Evolutionary conservation across 2,888 invertebrate species (phyloP).

Genomic region (Diarsia mendica): DNA sequence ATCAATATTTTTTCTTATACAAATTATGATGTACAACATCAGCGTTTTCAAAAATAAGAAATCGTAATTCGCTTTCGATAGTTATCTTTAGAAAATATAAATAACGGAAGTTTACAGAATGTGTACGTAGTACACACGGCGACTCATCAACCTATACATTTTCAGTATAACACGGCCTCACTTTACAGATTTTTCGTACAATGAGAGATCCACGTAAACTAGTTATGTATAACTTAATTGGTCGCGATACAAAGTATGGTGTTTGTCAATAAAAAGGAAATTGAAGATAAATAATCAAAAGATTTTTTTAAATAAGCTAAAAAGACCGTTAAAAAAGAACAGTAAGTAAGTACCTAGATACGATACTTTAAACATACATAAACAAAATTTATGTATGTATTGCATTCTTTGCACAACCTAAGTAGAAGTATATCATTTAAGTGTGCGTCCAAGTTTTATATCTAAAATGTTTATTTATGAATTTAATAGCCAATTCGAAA

Average conservation of each 20-base stretch:
- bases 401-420: constrained; percentile 21
- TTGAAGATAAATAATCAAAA: constrained; percentile 16
- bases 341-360: not conserved
- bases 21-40: not conserved
- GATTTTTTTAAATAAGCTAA: constrained; percentile 29
- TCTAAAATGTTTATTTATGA: constrained; percentile 19
- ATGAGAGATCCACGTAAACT: too few species aligned
- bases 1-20: constrained; percentile 13
- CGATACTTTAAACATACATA: constrained; percentile 20
- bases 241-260: not conserved
- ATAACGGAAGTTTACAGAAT: not conserved
- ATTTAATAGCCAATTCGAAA: constrained; percentile 11
- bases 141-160: too few species aligned
- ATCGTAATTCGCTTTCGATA: not conserved
- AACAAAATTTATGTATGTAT: constrained; percentile 10
- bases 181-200: too few species aligned
- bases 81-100: not conserved
- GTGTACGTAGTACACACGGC: not conserved
- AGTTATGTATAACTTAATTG: too few species aligned
- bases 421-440: not conserved
- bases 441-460: constrained; percentile 23
- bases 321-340: constrained; percentile 22
- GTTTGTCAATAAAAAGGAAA: not conserved
- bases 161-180: too few species aligned
- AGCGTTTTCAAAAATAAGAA: not conserved